phyloP scores from a whole-genome alignment of 2,113 vertebrate genomes.

The Passer montanus region DNA sequence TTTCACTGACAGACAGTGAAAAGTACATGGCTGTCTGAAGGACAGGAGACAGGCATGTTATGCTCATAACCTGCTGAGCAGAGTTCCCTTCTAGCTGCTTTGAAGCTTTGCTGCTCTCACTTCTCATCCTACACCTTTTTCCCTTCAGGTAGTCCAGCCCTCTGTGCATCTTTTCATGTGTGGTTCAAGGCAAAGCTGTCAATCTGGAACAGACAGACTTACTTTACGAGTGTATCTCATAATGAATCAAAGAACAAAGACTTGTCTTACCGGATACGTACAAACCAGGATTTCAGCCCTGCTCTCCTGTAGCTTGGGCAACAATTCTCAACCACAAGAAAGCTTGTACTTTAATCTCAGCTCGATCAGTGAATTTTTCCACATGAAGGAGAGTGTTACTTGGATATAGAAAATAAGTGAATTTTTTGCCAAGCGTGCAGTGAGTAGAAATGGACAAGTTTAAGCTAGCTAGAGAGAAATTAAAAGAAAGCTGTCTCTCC shows the following conservation, averaged over 20 bases:
- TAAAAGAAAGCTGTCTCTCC: not conserved
- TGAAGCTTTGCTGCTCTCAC: not conserved
- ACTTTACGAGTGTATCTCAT: not conserved
- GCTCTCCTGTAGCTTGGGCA: slow-evolving; percentile 28
- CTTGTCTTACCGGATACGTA: slow-evolving; percentile 4
- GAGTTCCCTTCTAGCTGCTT: not conserved
- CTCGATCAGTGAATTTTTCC: slow-evolving; percentile 33
- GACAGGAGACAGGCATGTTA: not conserved
- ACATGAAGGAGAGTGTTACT: slow-evolving; percentile 33
- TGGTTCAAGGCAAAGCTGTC: slow-evolving; percentile 8
- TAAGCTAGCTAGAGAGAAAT: slow-evolving; percentile 29
- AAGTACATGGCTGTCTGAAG: not conserved
- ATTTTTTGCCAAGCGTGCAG: slow-evolving; percentile 23
- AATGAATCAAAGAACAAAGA: slow-evolving; percentile 33
- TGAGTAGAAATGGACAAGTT: slow-evolving; percentile 7
- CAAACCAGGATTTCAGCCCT: slow-evolving; percentile 3
- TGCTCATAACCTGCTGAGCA: not conserved
- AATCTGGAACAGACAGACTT: not conserved
- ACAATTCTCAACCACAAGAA: slow-evolving; percentile 51
- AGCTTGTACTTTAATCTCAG: slow-evolving; percentile 48
- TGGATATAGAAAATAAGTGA: not conserved
- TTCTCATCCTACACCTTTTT: not conserved
- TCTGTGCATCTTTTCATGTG: not conserved
- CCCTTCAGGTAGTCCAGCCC: not conserved
- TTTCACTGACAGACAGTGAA: not conserved